Evolutionary conservation across 2,113 vertebrate species (phyloP), one percentile per base, ranked within the genome.

Genomic region (Lasiurus cinereus): DNA sequence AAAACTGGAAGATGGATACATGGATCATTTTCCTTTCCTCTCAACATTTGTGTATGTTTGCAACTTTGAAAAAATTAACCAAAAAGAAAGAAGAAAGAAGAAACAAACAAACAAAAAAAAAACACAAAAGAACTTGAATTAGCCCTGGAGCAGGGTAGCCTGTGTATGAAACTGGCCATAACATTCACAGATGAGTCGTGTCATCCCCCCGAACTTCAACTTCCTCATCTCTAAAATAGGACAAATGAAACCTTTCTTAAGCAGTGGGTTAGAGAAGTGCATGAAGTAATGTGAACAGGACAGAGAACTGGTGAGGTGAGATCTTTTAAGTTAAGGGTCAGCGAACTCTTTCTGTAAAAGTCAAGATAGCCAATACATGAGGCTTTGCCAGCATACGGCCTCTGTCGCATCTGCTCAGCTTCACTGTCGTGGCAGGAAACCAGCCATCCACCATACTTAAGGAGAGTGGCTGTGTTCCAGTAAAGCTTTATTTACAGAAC

Each of bases 401-500:
- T 84, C 77, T 76, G 33, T 76, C 6, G 5, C n/a, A n/a, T 36
- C 39, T 62, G 12, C 66, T 66, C n/a, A 64, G 27, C n/a, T 62
- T 92, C 46, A 29, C 69, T 78, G 5, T 21, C 64, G 8, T 36
- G 19, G 24, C 62, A 36, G 31, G 43, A 89, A 87, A 62, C 19
- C n/a, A 76, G 66, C 18, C 33, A 76, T 2, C 54, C 56, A 69
- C 8, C n/a, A 36, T 16, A n/a, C 24, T 18, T 18, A 78, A 29
- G 66, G 36, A 84, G 27, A 19, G 21, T 56, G 43, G 31, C 52
- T 43, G 22, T 54, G 39, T 77, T 50, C 43, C 50, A 56, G 4
- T 16, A 82, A 96, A 84, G 62, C 31, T 86, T 88, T 74, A 85
- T 50, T 79, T 59, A 70, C 24, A 59, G 76, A 94, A 73, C 16